Evolutionary conservation across 2,888 invertebrate species (phyloP), one percentile per base, ranked within the genome.

Genomic region (Sinhomidia bicolor): DNA sequence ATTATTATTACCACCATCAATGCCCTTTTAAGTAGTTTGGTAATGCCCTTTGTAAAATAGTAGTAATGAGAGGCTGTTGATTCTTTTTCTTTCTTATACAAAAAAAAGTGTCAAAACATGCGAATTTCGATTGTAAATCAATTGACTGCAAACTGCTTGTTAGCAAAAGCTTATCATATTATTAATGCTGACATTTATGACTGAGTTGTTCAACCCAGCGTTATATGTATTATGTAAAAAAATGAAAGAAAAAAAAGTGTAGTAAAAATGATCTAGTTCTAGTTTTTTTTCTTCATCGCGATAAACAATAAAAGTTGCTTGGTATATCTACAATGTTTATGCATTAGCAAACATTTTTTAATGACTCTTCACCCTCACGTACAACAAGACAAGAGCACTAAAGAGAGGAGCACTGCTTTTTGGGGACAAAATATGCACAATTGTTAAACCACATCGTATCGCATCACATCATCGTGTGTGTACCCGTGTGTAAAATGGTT

Each of bases 121-220:
- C n/a, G 12, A 81, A 81, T 47, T 68, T 41, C 4, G 26, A 23
- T 82, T 17, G 68, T 68, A 82, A 68, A 68, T 68, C 82, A 68
- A 9, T 36, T n/a, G 6, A 41, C 1, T 54, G 68, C 29, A 68
- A 82, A 82, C 68, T n/a, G 36, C 41, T 81, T 81, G 79, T 65
- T 82, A 36, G 65, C 23, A 44, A n/a, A n/a, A 68, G 47, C 36
- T 51, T 32, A 82, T 82, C 82, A 10, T 68, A 47, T 68, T 51
- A 82, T 82, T 68, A 68, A 51, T 51, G 29, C 14, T 82, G 82
- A 68, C 82, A 36, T 82, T 82, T 82, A 82, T 54, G n/a, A 65
- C 7, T n/a, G 14, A 81, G 44, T 62, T 62, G 65, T 68, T 36
- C 68, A 68, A 32, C 7, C 60, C 14, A 32, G 29, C 29, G 29